Percentiles rank a stretch among this genome's conserved stretches.
Conservation (phyloP, 1,140 invertebrate genomes). For the Camponotus vicinus region DNA sequence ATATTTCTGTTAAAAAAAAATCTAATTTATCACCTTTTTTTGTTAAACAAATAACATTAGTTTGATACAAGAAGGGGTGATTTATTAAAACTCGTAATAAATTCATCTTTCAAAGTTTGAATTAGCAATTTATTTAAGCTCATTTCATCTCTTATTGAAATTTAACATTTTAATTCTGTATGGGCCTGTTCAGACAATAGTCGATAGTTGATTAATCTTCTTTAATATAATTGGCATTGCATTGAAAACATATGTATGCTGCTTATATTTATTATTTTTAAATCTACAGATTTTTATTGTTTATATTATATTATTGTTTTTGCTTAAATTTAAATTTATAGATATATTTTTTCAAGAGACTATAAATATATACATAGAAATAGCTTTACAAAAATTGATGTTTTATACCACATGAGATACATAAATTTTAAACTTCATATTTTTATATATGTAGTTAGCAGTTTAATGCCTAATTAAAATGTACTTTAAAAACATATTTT, state of each 20-base stretch:
- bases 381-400: not conserved
- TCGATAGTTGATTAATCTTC: too few species aligned
- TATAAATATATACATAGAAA: not conserved
- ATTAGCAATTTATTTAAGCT: not conserved
- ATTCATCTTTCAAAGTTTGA: not conserved
- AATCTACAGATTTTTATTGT: not conserved
- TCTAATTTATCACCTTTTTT: too few species aligned
- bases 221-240: too few species aligned
- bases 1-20: too few species aligned
- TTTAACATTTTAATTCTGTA: too few species aligned
- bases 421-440: not conserved
- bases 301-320: not conserved
- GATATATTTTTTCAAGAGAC: not conserved
- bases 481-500: constrained; percentile 28
- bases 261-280: too few species aligned
- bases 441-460: not conserved
- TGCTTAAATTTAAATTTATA: not conserved
- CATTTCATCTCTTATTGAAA: not conserved
- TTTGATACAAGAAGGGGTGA: too few species aligned
- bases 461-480: not conserved
- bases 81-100: too few species aligned
- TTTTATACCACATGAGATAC: not conserved
- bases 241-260: not conserved
- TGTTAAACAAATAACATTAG: too few species aligned
- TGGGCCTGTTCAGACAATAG: too few species aligned